Base-by-base conservation (phyloP, 2,113 vertebrate genomes). In the Alces alces region DNA sequence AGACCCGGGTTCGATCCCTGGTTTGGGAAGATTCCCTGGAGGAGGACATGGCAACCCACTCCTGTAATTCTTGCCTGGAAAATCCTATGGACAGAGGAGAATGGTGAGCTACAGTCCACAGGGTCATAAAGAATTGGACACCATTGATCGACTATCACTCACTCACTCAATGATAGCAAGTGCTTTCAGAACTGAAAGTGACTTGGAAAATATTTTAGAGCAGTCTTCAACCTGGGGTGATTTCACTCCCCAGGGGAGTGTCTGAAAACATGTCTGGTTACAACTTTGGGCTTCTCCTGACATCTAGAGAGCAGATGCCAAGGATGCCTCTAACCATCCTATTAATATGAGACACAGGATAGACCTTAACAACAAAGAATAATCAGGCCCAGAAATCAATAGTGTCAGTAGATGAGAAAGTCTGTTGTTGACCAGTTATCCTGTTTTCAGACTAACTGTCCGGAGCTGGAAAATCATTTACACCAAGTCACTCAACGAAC, bases 121-220 rank as follows among this genome's bases (percentile, higher is more conserved):
- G 19, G 19, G 66, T 73, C 66, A 39, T 11, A 73, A 73, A 73
- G 19, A 39, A 23, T 39, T 11, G 21, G 19, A 39, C 66, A 70
- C 0, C 2, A 73, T 36, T 73, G 36, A 73, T 23, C 2, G 2
- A 73, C 19, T 21, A 25, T 73, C n/a, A 73, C 10, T 73, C 10
- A 39, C 36, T 73, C 36, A 6, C 66, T 73, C 36, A 6, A 2
- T 73, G 36, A 50, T 83, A 78, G 54, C 36, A 88, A 73, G 82
- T 15, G 25, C 55, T 97, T 94, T 87, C 45, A 80, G 57, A 97
- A 96, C 13, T 58, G 39, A 36, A 97, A 79, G 25, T 76, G 61
- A 86, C 21, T 85, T 82, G 6, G 73, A 64, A 85, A 45, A 58
- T 66, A 66, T 50, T 80, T 96, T 50, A 85, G 76, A 85, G 54